Evolutionary conservation across 2,797 vertebrate genomes (phyloP).

Genomic region (Cyprinella venusta): DNA sequence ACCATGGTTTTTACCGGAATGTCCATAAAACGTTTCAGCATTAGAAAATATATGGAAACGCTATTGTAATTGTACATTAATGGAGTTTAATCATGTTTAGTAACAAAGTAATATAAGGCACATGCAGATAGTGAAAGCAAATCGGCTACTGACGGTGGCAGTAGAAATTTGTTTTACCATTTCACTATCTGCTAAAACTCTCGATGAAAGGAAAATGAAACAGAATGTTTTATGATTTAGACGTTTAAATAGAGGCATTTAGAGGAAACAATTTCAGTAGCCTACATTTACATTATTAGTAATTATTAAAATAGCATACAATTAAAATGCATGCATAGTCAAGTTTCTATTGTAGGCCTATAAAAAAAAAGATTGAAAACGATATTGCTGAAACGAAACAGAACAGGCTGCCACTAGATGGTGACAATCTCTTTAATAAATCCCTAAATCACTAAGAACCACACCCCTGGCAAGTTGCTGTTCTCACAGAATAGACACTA

Average conservation of each 20-base stretch:
- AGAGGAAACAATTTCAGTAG: background rate
- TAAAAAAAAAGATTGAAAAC: background rate
- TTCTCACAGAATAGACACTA: background rate
- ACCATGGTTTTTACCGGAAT: no score
- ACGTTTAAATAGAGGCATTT: background rate
- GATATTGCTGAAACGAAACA: background rate
- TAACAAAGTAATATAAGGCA: background rate
- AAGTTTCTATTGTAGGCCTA: background rate
- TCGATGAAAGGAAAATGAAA: background rate
- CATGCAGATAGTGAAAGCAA: background rate
- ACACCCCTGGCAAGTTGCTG: background rate
- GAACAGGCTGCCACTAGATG: constrained; percentile 46
- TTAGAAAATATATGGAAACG: background rate
- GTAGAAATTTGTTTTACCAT: background rate
- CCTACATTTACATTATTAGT: no score
- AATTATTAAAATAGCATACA: background rate
- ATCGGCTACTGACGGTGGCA: background rate
- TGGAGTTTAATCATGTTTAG: background rate
- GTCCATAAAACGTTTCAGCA: background rate
- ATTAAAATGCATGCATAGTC: background rate
- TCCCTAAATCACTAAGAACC: background rate
- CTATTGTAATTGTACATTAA: background rate
- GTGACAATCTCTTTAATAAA: constrained; percentile 24
- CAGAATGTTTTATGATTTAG: background rate
- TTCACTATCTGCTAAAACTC: background rate